A percentile compares a stretch with the other conserved stretches of the same genome.
These are phyloP conservation scores for Vulpes vulpes DNA, from an alignment of 2,113 vertebrate genomes.

Conservation along the genomic window DNA sequence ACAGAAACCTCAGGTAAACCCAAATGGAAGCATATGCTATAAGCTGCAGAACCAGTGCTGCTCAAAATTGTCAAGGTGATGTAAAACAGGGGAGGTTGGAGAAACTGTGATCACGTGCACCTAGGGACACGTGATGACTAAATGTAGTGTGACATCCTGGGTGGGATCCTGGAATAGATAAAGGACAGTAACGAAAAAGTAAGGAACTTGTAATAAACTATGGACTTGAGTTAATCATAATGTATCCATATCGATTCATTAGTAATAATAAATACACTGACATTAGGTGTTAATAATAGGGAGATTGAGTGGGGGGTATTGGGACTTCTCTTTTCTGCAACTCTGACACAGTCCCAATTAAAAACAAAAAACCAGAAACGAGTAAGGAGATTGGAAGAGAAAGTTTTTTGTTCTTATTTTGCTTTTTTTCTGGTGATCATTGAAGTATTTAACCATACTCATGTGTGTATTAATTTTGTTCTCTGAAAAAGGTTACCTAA, in stretches of 20 bases:
- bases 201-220: neutral
- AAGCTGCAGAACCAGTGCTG: neutral
- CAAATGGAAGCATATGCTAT: neutral
- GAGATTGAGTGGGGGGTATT: neutral
- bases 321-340: neutral
- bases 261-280: neutral
- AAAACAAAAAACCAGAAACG: neutral
- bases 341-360: neutral
- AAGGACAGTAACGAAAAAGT: neutral
- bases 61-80: neutral
- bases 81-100: neutral
- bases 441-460: neutral
- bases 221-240: neutral
- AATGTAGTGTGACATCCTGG: neutral
- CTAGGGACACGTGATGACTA: neutral
- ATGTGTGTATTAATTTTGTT: neutral
- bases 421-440: conserved; percentile 1
- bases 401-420: conserved; percentile 22
- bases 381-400: neutral
- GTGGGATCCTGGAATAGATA: neutral
- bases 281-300: neutral
- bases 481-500: neutral
- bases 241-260: neutral
- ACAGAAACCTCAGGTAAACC: neutral
- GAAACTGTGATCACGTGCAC: neutral